Evolutionary conservation across 2,113 vertebrate species (phyloP), one percentile per base, ranked within the genome.

Genomic region (Neoarius graeffei): DNA sequence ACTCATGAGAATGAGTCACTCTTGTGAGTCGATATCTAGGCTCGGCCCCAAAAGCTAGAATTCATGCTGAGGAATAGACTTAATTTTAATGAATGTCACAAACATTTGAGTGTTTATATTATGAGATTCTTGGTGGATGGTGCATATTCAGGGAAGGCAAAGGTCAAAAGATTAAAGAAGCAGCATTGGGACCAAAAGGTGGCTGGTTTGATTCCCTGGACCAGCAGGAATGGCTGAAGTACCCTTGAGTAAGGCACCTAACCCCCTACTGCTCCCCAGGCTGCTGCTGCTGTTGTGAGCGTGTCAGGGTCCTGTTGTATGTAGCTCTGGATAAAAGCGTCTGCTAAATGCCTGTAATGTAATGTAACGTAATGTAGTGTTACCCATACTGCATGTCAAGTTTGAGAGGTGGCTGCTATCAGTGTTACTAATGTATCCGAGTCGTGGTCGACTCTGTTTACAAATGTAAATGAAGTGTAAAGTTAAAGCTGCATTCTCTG

Each of bases 31-130:
- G 5, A 81, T 20, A 59, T 81, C 56, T 20, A 19, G n/a, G 27
- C 80, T 81, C 80, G 42, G 56, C 23, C 56, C 80, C 56, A 81
- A 60, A 81, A 81, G 80, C 30, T 60, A 60, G 80, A 81, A 60
- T 42, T 60, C 42, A 27, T 23, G 2, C 30, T 20, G 20, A 73
- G 35, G 42, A 20, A 73, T 42, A 73, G 42, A 42, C 15, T 42
- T 17, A 69, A n/a, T 11, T 30, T 69, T 15, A 69, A 69, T 13
- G 14, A 74, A 35, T 19, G 17, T 73, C 30, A 20, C 35, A 48
- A 48, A 23, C 69, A 19, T 42, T 71, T 35, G 30, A 35, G 30
- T 19, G 17, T 71, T 17, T 71, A 19, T 71, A 19, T 71, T 15
- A 14, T 19, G 69, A 20, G 30, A 35, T 20, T 48, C 19, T 10